Base-by-base conservation (phyloP, 2,888 invertebrate species). In the Tinea trinotella region DNA sequence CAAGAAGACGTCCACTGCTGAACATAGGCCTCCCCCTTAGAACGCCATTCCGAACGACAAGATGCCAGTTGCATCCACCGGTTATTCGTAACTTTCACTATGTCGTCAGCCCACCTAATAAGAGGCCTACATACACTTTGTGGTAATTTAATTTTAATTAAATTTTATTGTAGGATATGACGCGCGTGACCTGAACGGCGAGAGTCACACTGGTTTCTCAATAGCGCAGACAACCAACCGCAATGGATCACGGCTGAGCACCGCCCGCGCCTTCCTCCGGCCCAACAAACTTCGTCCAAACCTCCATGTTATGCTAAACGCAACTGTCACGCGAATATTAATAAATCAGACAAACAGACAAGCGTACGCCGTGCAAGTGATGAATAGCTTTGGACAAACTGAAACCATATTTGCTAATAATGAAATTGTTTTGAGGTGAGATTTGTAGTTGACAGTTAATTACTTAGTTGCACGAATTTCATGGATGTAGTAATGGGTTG, bases 181-280 rank as follows among this genome's bases (percentile, higher is more conserved):
- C 53, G 86, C 90, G 1, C 87, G 92, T n/a, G 96, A 96, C 70
- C 79, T 95, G 15, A 96, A 96, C 75, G 96, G 96, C 0, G 88
- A 87, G 19, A 88, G 88, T 19, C 92, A 94, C 68, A 92, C 94
- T 0, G 96, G 96, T 1, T 96, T 96, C 71, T 87, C 91, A 57
- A 96, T 96, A 59, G 95, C 96, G 0, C 96, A 96, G 74, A 96
- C 95, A 19, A 96, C 95, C 0, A 91, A 92, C 62, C 89, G 92
- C 61, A 94, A 96, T 67, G 96, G 96, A 0, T 94, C 95, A 0
- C 89, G 96, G 0, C 88, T 95, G 56, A 94, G 94, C 60, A 90
- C 92, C 0, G 91, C 96, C 0, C 89, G 93, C 55, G 93, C 96
- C 0, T 96, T 93, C 78, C 82, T 96, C 6, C 87, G 95, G 0